Percentiles rank a stretch among this genome's conserved stretches.
Evolutionary conservation across 2,888 invertebrate genomes (phyloP).

Genomic region (Ectropis crepuscularia): DNA sequence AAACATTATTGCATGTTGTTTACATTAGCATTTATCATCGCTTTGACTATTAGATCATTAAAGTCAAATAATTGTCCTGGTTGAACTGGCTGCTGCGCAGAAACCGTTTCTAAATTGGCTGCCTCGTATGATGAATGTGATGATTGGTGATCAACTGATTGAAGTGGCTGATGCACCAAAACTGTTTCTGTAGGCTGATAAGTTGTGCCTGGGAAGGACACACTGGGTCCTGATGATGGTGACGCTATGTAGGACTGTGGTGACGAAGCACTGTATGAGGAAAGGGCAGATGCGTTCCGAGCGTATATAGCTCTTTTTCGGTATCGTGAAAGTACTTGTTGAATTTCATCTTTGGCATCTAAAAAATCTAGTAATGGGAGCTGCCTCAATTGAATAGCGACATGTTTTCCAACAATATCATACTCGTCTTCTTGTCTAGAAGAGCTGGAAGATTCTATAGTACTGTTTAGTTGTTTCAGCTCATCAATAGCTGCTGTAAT

Average conservation of each 20-base stretch:
- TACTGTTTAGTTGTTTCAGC: slow-evolving; percentile 39
- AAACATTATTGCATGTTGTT: too few relatives aligned
- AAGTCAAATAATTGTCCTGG: too few relatives aligned
- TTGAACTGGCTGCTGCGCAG: too few relatives aligned
- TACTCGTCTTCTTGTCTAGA: slow-evolving; percentile 37
- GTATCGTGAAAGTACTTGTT: slow-evolving; percentile 37
- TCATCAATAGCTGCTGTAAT: slow-evolving; percentile 40
- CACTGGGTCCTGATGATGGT: slow-evolving; percentile 17
- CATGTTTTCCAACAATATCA: slow-evolving; percentile 40
- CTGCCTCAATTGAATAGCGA: slow-evolving; percentile 39
- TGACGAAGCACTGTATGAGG: slow-evolving; percentile 34
- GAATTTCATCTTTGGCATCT: slow-evolving; percentile 40
- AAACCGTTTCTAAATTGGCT: too few relatives aligned
- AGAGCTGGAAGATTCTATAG: slow-evolving; percentile 36
- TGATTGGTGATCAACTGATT: too few relatives aligned
- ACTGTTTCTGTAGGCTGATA: too few relatives aligned
- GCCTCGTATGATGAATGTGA: too few relatives aligned
- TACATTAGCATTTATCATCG: too few relatives aligned
- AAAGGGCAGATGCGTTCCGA: slow-evolving; percentile 30
- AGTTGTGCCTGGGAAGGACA: too few relatives aligned
- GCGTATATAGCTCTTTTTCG: slow-evolving; percentile 21
- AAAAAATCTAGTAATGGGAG: slow-evolving; percentile 37
- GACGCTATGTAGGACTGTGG: slow-evolving; percentile 31
- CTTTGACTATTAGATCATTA: too few relatives aligned
- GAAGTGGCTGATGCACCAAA: slow-evolving; percentile 14